Evolutionary conservation across 2,888 invertebrate species (phyloP).

Genomic region (Scaptodrosophila latifasciaeformis): DNA sequence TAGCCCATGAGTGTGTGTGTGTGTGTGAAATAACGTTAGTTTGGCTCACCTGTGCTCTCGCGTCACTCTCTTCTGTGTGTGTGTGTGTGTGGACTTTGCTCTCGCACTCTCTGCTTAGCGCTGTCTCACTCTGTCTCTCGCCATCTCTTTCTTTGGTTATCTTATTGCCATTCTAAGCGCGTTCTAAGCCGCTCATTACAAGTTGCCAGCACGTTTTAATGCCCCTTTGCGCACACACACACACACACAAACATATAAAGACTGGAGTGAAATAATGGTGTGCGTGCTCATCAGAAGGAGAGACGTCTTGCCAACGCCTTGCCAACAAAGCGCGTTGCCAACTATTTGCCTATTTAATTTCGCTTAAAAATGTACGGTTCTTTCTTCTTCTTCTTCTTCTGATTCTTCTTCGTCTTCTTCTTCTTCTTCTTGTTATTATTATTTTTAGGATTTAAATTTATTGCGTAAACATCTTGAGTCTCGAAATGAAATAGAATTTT

Average conservation of each 20-base stretch:
- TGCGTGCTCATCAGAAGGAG: too few species aligned
- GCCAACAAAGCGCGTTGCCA: conserved; percentile 68
- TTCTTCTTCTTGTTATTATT: conserved; percentile 41
- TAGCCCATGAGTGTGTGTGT: conserved; percentile 23
- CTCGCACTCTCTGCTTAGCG: conserved; percentile 20
- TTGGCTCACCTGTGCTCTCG: conserved; percentile 46
- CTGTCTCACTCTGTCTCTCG: conserved; percentile 7
- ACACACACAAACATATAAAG: conserved; percentile 10
- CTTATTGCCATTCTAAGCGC: conserved; percentile 69
- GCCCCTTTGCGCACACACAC: conserved; percentile 15
- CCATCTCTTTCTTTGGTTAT: conserved; percentile 27
- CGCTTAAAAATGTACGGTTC: conserved; percentile 54
- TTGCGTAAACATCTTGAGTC: too few species aligned
- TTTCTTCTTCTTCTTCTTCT: neutral
- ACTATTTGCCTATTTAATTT: conserved; percentile 67
- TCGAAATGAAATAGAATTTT: too few species aligned
- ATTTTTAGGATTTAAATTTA: too few species aligned
- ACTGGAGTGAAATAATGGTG: conserved; percentile 13
- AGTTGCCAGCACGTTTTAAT: conserved; percentile 38
- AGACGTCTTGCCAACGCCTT: conserved; percentile 55
- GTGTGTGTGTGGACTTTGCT: conserved; percentile 9
- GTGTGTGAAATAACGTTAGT: conserved; percentile 67
- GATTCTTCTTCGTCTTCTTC: conserved; percentile 7
- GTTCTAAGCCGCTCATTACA: conserved; percentile 60
- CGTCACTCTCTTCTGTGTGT: conserved; percentile 25